Evolutionary conservation across 2,113 vertebrate species (phyloP), one percentile per base, ranked within the genome.

Genomic region (Corydoras sp.): DNA sequence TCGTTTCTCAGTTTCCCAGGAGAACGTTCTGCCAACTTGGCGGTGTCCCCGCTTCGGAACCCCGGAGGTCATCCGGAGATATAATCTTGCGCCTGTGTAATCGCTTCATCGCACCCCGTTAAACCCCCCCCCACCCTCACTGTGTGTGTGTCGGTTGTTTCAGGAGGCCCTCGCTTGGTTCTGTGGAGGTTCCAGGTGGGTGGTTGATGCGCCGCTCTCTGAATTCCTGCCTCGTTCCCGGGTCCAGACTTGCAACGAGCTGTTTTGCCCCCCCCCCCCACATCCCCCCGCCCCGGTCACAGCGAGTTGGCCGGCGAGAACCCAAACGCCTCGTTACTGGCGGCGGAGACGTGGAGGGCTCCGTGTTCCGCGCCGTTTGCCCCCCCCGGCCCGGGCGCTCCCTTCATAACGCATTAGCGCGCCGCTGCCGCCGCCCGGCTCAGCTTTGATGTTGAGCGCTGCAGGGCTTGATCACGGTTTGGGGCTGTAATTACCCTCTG

Each of bases 391-490:
- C 54, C 24, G 66, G 32, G 65, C 18, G 51, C 60, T 74, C 74
- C 61, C 59, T 68, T 74, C 75, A 50, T 60, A 62, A 14, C 55
- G 62, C 68, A 80, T 80, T 71, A 76, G 73, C 65, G 10, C 1
- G 18, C 50, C 18, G 18, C 18, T 24, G 69, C 73, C 68, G 60
- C 72, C 74, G 56, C 54, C 65, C 49, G 59, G 48, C 18, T 61
- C 53, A 14, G 64, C 71, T 76, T 74, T 80, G 78, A 80, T 77
- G 75, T 55, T 50, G 67, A 68, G 54, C 49, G 75, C 78, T 63
- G 78, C 68, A 32, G 74, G 74, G 78, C 71, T 79, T 70, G 68
- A 74, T 74, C 64, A 74, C 60, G 63, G 68, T 73, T 70, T 66
- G 68, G 64, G 70, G 70, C 70, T 76, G 76, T 75, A 76, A 75